A percentile compares a stretch with the other conserved stretches of the same genome.
Evolutionary conservation across 2,113 vertebrate genomes (phyloP).

Genomic region (Philantomba maxwellii): DNA sequence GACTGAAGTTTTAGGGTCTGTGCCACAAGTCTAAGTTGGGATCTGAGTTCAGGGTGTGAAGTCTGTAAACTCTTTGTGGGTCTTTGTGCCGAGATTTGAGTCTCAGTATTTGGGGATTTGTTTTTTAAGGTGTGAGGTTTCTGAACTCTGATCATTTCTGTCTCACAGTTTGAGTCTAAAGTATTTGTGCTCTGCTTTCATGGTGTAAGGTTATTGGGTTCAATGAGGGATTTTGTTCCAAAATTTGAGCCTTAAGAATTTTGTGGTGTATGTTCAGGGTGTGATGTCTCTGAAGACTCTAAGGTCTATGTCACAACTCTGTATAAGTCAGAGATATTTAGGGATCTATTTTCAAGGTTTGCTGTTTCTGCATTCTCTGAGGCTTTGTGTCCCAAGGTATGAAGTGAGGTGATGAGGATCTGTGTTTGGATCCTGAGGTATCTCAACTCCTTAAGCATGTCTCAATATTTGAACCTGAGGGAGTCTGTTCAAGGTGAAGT

Average conservation of each 20-base stretch:
- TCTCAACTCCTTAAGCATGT: neutral
- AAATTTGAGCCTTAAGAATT: neutral
- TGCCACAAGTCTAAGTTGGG: neutral
- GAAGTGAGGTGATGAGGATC: neutral
- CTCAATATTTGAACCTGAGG: neutral
- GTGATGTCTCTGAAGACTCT: neutral
- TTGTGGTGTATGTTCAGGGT: neutral
- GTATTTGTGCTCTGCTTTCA: neutral
- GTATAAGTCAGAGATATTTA: neutral
- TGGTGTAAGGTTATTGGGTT: neutral
- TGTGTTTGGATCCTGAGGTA: neutral
- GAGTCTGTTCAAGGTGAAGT: neutral
- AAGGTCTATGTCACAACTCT: neutral
- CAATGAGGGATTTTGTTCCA: neutral
- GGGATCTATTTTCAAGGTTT: neutral
- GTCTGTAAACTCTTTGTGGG: neutral
- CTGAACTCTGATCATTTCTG: neutral
- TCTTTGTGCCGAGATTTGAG: neutral
- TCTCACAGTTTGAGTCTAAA: neutral
- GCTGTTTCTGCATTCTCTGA: neutral
- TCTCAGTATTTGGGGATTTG: neutral
- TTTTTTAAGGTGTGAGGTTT: neutral
- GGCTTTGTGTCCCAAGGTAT: neutral
- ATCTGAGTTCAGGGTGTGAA: neutral
- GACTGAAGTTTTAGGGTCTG: neutral